phyloP scores from a whole-genome alignment of 2,797 vertebrate genomes.

The Pangasius krempfi region DNA sequence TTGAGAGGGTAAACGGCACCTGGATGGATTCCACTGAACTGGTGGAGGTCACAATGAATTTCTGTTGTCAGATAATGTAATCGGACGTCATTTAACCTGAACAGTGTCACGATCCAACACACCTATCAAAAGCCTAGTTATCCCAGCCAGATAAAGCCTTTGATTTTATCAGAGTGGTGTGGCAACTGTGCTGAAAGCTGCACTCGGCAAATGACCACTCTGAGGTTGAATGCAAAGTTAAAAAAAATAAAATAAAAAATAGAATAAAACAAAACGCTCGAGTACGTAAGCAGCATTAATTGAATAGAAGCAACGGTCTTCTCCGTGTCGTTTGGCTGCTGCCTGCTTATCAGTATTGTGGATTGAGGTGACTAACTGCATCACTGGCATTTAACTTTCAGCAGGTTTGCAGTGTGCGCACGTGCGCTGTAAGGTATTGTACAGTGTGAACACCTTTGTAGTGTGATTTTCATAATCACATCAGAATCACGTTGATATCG shows the following conservation, averaged over 20 bases:
- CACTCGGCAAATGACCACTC: neutral
- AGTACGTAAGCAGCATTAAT: neutral
- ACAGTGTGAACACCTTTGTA: neutral
- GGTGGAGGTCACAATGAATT: neutral
- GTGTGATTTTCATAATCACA: neutral
- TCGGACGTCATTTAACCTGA: neutral
- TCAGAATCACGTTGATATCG: neutral
- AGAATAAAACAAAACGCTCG: neutral
- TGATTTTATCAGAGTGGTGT: neutral
- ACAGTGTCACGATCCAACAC: neutral
- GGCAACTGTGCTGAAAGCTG: neutral
- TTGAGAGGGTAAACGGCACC: neutral
- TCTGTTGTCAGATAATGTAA: neutral
- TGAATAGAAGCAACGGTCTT: neutral
- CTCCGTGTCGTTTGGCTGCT: neutral
- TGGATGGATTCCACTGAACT: neutral
- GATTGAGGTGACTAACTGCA: neutral
- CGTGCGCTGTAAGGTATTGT: neutral
- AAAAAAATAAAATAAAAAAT: neutral
- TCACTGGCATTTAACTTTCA: neutral
- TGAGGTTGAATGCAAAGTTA: neutral
- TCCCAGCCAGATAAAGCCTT: neutral
- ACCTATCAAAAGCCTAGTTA: neutral
- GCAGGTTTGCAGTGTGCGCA: neutral
- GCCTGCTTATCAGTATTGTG: neutral